Evolutionary conservation across 2,888 invertebrate genomes (phyloP), one percentile per base, ranked within the genome.

Genomic region (Copidosoma aretas): DNA sequence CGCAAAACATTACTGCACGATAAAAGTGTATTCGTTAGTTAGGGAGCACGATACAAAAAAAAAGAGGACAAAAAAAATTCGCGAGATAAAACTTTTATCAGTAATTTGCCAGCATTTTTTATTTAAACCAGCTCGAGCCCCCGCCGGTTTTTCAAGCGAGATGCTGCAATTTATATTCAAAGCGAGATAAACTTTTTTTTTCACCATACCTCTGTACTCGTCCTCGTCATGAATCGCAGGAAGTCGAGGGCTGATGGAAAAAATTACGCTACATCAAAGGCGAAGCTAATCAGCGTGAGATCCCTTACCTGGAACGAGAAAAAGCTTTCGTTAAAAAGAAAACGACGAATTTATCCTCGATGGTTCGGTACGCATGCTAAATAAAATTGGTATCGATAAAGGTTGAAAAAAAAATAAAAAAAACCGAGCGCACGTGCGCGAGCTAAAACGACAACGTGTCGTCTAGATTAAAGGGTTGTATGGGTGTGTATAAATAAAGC

Each of bases 301-400:
- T 65, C 67, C 32, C 78, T 80, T 81, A 81, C 81, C 81, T 80
- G 79, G 43, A 80, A 81, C 76, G 75, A 74, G 73, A 74, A 73
- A 74, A 65, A 75, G 71, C 39, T 53, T 62, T 63, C 19, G 60
- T 66, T 60, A 51, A 63, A 32, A 39, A 60, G 60, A 62, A 60
- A 63, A 62, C 59, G 54, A 68, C 56, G 58, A 54, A 43, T 63
- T 65, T 66, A 56, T 32, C 32, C 32, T 32, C 32, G 4, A 32
- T 8, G 8, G 4, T 32, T 32, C 32, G n/a, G 21, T 43, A 66
- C 4, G 22, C 32, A 4, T 14, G 19, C 10, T n/a, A 69, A 60
- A 60, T 60, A 67, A 62, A 69, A 54, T 10, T 8, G 21, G 32
- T 32, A 32, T 32, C n/a, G 8, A n/a, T n/a, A 1, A 21, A 19